These are phyloP conservation scores for Nephrotoma guestfalica DNA, from an alignment of 2,888 invertebrate genomes.

Conservation along the genomic window DNA sequence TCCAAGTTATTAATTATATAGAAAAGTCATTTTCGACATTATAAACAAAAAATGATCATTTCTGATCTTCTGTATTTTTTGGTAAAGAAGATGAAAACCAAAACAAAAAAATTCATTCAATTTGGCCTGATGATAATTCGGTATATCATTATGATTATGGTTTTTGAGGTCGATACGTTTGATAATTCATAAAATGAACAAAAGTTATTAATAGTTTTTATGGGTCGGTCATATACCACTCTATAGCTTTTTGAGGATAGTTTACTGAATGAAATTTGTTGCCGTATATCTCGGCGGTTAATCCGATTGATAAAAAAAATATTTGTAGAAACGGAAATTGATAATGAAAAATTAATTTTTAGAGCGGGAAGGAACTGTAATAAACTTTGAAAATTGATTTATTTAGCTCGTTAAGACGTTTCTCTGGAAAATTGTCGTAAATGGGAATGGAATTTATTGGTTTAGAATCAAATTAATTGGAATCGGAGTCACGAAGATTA, in stretches of 20 bases:
- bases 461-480: not conserved
- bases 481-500: no score
- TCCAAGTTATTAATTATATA: slow-evolving; percentile 9
- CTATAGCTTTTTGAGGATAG: not conserved
- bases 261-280: not conserved
- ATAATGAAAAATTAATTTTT: not conserved
- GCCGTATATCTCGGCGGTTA: not conserved
- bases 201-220: not conserved
- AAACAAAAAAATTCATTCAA: not conserved
- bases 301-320: not conserved
- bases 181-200: not conserved
- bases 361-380: not conserved
- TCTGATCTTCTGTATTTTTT: not conserved
- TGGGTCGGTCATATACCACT: not conserved
- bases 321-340: not conserved
- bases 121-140: not conserved
- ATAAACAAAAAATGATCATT: not conserved
- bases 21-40: not conserved
- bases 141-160: not conserved
- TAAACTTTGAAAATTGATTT: not conserved
- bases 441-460: not conserved
- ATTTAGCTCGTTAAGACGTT: not conserved
- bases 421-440: not conserved
- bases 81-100: not conserved
- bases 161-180: not conserved